Percentiles rank a stretch among this genome's conserved stretches.
Conservation (phyloP, 2,113 vertebrate species). For the Hassar affinis region DNA sequence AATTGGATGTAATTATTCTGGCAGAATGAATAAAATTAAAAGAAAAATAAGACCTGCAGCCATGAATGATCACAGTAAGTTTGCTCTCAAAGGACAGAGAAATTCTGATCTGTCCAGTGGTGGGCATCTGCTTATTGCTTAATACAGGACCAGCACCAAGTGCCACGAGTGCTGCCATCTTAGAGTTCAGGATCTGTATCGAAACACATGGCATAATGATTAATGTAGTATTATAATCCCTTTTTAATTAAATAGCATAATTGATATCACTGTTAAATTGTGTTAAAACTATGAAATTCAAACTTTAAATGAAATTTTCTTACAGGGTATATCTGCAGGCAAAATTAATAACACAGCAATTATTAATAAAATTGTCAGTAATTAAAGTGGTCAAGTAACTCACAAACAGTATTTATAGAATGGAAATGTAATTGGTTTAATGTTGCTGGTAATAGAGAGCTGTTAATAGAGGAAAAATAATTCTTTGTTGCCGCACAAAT, state of each 20-base stretch:
- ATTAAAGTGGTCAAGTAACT: background rate
- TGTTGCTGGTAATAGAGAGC: background rate
- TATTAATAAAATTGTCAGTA: background rate
- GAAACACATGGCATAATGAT: constrained; percentile 25
- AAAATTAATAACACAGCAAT: background rate
- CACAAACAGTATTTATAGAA: background rate
- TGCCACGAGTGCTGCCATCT: constrained; percentile 68
- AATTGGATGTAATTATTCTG: background rate
- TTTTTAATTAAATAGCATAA: no score
- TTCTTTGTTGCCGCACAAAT: background rate
- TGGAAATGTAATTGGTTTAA: background rate
- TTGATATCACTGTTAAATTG: background rate
- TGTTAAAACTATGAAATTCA: no score
- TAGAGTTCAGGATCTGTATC: constrained; percentile 67
- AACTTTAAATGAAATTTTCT: no score
- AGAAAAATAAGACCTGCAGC: constrained; percentile 76
- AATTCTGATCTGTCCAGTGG: constrained; percentile 75
- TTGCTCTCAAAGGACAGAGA: constrained; percentile 79
- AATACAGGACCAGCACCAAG: constrained; percentile 60
- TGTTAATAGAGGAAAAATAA: background rate
- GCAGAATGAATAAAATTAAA: background rate
- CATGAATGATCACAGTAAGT: constrained; percentile 75
- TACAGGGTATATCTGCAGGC: background rate
- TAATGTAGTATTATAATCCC: background rate
- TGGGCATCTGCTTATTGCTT: constrained; percentile 53